Evolutionary conservation across 2,113 vertebrate species (phyloP).

Genomic region (Epinephelus moara): DNA sequence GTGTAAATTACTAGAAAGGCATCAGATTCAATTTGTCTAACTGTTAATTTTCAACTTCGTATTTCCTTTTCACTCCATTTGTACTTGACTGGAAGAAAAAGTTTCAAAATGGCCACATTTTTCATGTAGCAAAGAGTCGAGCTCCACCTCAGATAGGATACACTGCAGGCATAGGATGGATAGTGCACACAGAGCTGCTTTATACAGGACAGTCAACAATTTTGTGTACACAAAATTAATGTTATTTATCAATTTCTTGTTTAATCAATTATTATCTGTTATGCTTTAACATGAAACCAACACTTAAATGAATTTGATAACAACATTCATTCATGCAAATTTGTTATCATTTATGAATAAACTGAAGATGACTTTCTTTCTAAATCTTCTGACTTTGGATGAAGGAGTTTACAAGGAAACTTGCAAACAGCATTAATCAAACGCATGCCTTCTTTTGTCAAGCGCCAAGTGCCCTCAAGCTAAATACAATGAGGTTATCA

Average conservation of each 20-base stretch:
- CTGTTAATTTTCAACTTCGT: too few species aligned
- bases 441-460: slow-evolving; percentile 67
- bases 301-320: neutral
- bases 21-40: too few species aligned
- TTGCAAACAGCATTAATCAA: neutral
- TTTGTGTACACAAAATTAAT: neutral
- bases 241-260: neutral
- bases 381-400: neutral
- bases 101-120: too few species aligned
- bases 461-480: neutral
- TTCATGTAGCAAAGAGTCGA: too few species aligned
- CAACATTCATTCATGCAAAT: neutral
- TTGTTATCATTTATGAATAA: neutral
- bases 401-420: neutral
- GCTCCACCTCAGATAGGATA: too few species aligned
- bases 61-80: too few species aligned
- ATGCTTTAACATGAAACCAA: neutral
- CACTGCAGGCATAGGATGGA: neutral
- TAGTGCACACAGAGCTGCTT: neutral
- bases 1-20: too few species aligned
- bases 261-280: neutral
- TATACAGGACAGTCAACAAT: neutral
- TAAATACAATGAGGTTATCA: neutral
- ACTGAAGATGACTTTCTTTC: neutral
- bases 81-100: too few species aligned